These are phyloP conservation scores for Galbula dea DNA, from an alignment of 2,113 vertebrate species.

Conservation along the genomic window DNA sequence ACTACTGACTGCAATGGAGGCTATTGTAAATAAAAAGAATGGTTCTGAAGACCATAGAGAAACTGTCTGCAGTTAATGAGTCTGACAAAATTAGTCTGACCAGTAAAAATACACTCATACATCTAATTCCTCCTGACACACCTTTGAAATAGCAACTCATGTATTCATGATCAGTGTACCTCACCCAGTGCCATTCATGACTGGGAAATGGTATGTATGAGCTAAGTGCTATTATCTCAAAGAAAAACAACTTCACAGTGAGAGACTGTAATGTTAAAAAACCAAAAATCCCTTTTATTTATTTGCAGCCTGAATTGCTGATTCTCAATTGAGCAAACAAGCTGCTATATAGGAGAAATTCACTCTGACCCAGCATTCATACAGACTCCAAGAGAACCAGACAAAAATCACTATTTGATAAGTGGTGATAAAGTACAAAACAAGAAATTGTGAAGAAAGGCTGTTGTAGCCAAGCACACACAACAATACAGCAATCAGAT, in stretches of 20 bases:
- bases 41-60: not conserved
- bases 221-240: not conserved
- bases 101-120: not conserved
- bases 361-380: not conserved
- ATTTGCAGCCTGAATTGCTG: not conserved
- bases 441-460: not conserved
- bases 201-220: not conserved
- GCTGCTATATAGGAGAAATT: not conserved
- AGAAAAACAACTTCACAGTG: not conserved
- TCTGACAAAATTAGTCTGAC: not conserved
- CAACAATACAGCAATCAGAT: not conserved
- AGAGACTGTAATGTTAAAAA: not conserved
- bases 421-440: not conserved
- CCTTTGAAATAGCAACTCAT: not conserved
- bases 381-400: not conserved
- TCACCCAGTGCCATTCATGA: accelerated
- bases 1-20: not conserved
- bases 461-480: not conserved
- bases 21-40: not conserved
- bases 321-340: not conserved
- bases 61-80: not conserved
- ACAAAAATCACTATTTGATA: not conserved
- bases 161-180: not conserved
- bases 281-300: not conserved
- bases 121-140: not conserved